Percentiles rank a stretch among this genome's conserved stretches.
Conservation (phyloP, 2,113 vertebrate species). For the Numenius arquata region DNA sequence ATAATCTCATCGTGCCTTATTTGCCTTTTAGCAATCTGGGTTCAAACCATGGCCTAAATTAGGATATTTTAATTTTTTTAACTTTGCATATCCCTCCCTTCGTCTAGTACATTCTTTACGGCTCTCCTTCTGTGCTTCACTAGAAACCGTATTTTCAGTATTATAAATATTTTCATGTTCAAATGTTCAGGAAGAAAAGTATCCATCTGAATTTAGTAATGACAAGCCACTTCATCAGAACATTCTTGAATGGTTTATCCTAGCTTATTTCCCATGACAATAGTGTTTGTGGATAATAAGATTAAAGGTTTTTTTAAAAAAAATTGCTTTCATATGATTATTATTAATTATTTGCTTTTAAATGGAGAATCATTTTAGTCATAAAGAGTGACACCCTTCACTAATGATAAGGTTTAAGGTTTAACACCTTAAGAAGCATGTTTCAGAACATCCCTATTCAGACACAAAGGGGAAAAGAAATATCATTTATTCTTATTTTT, state of each 20-base stretch:
- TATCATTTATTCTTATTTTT: not conserved
- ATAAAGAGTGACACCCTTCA: not conserved
- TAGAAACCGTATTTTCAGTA: not conserved
- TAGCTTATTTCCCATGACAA: not conserved
- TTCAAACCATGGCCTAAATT: not conserved
- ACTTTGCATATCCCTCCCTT: not conserved
- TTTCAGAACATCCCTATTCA: not conserved
- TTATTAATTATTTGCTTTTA: not conserved
- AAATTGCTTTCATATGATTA: not conserved
- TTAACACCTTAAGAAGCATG: not conserved
- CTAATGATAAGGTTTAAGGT: not conserved
- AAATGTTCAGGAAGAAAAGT: not conserved
- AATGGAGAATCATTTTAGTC: not conserved
- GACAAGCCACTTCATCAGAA: not conserved
- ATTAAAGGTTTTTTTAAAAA: not conserved
- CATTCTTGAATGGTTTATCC: not conserved
- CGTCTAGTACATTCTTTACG: not conserved
- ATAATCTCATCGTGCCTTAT: not conserved
- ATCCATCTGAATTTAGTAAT: not conserved
- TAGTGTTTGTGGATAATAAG: not conserved
- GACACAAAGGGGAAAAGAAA: not conserved
- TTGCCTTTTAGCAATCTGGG: not conserved
- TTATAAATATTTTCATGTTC: not conserved
- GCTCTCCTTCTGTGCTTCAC: not conserved
- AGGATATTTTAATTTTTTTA: not conserved